These are phyloP conservation scores for Semotilus atromaculatus DNA, from an alignment of 2,797 vertebrate genomes.

Conservation along the genomic window DNA sequence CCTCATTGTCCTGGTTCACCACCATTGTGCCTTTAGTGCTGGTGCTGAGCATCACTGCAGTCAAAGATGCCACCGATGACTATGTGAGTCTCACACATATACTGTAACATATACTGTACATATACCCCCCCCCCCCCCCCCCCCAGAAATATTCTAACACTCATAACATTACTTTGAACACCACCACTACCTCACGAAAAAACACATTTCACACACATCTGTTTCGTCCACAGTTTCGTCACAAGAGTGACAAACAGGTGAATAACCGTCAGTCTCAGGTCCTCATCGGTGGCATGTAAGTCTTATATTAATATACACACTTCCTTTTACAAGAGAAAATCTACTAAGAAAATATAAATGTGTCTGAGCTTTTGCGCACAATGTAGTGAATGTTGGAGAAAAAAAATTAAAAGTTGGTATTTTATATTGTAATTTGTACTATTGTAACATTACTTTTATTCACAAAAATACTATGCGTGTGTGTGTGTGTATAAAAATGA, in stretches of 20 bases:
- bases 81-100: conserved; percentile 81
- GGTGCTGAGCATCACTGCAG: conserved; percentile 94
- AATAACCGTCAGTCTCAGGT: conserved; percentile 96
- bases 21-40: conserved; percentile 99
- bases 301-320: conserved; percentile 51
- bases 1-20: conserved; percentile 96
- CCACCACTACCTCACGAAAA: neutral
- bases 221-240: conserved; percentile 85
- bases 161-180: neutral
- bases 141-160: neutral
- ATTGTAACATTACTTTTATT: neutral
- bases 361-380: neutral
- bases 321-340: conserved; percentile 22
- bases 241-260: conserved; percentile 96
- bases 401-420: neutral
- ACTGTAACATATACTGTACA: conserved; percentile 14
- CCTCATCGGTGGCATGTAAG: conserved; percentile 90
- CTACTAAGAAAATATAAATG: neutral
- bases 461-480: neutral
- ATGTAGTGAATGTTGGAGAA: neutral
- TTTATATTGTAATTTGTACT: neutral
- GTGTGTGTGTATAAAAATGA: neutral
- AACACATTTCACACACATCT: neutral
- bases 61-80: conserved; percentile 96
- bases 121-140: neutral